These are phyloP conservation scores for Epistrophe grossulariae DNA, from an alignment of 2,888 invertebrate genomes.

Conservation along the genomic window DNA sequence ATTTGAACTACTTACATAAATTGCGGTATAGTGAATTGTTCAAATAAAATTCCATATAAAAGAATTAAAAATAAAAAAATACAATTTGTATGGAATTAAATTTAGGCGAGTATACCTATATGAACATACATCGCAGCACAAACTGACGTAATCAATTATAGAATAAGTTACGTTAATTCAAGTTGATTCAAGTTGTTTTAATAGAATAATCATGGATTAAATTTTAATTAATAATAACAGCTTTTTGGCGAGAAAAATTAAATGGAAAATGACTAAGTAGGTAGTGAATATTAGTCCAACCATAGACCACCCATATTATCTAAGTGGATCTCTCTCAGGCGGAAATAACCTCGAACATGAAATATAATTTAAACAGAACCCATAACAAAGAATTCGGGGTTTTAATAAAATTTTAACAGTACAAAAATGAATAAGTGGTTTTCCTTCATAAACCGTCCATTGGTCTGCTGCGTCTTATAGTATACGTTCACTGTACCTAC, in stretches of 20 bases:
- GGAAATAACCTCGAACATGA: too few species aligned
- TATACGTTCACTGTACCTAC: too few species aligned
- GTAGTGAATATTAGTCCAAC: not conserved
- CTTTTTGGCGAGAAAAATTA: not conserved
- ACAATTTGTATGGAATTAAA: not conserved
- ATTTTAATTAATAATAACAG: slow-evolving; percentile 2
- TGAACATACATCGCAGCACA: not conserved
- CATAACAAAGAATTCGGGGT: too few species aligned
- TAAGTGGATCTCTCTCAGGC: too few species aligned
- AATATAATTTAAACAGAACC: too few species aligned
- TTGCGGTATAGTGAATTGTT: not conserved
- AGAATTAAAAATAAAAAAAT: not conserved
- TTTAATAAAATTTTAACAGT: too few species aligned
- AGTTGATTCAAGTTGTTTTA: not conserved
- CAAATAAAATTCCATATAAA: not conserved
- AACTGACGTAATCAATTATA: slow-evolving; percentile 11
- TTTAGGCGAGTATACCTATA: not conserved
- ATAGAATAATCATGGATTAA: not conserved
- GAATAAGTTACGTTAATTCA: not conserved
- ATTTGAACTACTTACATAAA: slow-evolving; percentile 14
- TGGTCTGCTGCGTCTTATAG: too few species aligned
- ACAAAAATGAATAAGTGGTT: too few species aligned
- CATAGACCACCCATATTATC: not conserved
- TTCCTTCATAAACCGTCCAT: too few species aligned
- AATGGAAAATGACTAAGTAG: not conserved